Evolutionary conservation across 2,888 invertebrate genomes (phyloP), one percentile per base, ranked within the genome.

Genomic region (Ophraella communa): DNA sequence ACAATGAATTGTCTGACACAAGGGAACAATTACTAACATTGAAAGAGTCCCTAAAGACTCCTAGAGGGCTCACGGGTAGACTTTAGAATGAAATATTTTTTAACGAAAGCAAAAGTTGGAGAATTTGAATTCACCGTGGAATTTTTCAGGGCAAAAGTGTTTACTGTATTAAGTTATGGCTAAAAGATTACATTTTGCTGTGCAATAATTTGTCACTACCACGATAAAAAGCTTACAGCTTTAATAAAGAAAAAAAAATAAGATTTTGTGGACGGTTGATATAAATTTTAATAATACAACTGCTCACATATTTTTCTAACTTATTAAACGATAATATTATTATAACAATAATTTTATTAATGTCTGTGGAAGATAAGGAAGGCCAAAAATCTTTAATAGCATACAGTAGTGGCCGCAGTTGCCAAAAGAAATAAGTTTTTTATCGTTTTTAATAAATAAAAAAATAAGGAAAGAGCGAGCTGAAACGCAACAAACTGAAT

Each of bases 121-220:
- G 14, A 33, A 63, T 35, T 57, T 63, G 33, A 51, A 52, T 52
- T 33, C 56, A 42, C 56, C 35, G 42, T 35, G 57, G 57, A 57
- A 51, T 55, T 63, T 63, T 57, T 63, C 23, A n/a, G 35, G 53
- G 55, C 47, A 49, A 62, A 65, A 64, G 53, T 54, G 53, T 64
- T n/a, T n/a, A 49, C 54, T 64, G 59, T 64, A 52, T 54, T 62
- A 53, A 67, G 59, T 67, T 62, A 67, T 64, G 56, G 59, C 14
- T 27, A 39, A 59, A 64, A 53, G 64, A 64, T 62, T 67, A 49
- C 51, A 61, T 67, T 62, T 57, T 61, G 47, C 57, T 44, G 62
- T 44, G 49, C 58, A 58, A 67, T 53, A 64, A 67, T 67, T 67
- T 64, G 62, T 67, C 67, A 60, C 44, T 60, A 49, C 39, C 24